These are phyloP conservation scores for Acanthurus tractus DNA, from an alignment of 2,797 vertebrate genomes.

Conservation along the genomic window DNA sequence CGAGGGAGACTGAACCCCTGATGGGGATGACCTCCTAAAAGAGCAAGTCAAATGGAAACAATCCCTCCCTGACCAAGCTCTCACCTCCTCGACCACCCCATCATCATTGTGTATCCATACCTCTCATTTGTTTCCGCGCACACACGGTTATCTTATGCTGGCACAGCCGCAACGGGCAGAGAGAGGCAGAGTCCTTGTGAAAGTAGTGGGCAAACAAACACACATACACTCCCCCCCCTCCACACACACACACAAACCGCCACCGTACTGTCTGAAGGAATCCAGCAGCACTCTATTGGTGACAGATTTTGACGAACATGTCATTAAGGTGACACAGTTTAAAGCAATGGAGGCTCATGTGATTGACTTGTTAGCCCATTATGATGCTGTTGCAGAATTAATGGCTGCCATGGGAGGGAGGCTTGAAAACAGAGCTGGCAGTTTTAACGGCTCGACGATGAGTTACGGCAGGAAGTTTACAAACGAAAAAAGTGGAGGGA, in stretches of 20 bases:
- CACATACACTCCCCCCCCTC: constrained; percentile 19
- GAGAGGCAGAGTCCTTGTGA: constrained; percentile 64
- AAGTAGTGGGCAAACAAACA: constrained; percentile 54
- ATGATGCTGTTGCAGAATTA: constrained; percentile 91
- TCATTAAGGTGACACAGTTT: constrained; percentile 91
- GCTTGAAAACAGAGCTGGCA: constrained; percentile 89
- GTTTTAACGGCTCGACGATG: constrained; percentile 89
- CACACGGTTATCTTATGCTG: constrained; percentile 42
- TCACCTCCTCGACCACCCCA: constrained; percentile 47
- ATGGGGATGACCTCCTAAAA: constrained; percentile 85
- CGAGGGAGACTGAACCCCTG: constrained; percentile 76
- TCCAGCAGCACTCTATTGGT: constrained; percentile 84
- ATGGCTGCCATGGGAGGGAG: constrained; percentile 90
- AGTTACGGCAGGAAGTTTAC: constrained; percentile 90
- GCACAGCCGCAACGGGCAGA: constrained; percentile 52
- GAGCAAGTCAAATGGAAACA: constrained; percentile 88
- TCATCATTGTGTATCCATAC: constrained; percentile 66
- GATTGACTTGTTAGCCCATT: constrained; percentile 94
- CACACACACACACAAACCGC: constrained; percentile 71
- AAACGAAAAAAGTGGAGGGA: constrained; percentile 63
- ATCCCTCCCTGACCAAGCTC: constrained; percentile 71
- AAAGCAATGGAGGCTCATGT: constrained; percentile 89
- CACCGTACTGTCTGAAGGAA: constrained; percentile 86
- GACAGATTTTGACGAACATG: constrained; percentile 91
- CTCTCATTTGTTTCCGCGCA: constrained; percentile 54